Conservation (phyloP, 2,797 vertebrate genomes). For the Erpetoichthys calabaricus region DNA sequence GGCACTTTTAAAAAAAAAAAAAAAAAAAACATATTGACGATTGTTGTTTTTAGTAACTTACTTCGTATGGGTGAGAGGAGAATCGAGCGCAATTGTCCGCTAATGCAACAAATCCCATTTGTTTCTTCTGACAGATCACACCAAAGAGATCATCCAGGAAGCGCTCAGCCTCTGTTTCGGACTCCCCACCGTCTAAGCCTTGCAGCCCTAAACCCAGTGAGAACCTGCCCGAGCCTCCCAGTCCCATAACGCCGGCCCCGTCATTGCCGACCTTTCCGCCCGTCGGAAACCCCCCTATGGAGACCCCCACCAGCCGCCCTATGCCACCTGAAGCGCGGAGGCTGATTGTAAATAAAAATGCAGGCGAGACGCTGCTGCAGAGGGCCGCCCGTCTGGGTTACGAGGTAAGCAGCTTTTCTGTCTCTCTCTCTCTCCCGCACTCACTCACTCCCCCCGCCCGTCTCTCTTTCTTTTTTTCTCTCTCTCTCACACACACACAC, state of each 20-base stretch:
- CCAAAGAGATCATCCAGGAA: conserved; percentile 61
- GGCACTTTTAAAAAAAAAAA: no score
- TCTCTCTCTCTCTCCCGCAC: background rate
- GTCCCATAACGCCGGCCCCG: conserved; percentile 10
- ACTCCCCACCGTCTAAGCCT: conserved; percentile 45
- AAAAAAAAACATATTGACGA: no score
- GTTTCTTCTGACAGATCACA: conserved; percentile 32
- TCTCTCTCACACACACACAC: conserved; percentile 6
- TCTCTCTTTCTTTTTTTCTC: background rate
- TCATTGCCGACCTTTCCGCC: conserved; percentile 39
- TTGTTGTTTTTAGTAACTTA: no score
- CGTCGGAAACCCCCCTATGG: conserved; percentile 32
- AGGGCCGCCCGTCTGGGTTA: conserved; percentile 86
- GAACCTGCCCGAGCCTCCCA: conserved; percentile 40
- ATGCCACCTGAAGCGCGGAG: conserved; percentile 88
- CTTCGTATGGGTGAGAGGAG: no score
- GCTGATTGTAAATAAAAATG: conserved; percentile 96
- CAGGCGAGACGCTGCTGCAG: conserved; percentile 89
- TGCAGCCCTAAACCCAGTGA: conserved; percentile 52
- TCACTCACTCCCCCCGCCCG: background rate
- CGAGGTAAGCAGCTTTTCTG: conserved; percentile 53
- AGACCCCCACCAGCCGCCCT: conserved; percentile 65
- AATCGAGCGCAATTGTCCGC: no score
- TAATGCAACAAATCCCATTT: no score
- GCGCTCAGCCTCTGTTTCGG: conserved; percentile 54